These are phyloP conservation scores for Parascotia fuliginaria DNA, from an alignment of 2,888 invertebrate species.

Conservation along the genomic window DNA sequence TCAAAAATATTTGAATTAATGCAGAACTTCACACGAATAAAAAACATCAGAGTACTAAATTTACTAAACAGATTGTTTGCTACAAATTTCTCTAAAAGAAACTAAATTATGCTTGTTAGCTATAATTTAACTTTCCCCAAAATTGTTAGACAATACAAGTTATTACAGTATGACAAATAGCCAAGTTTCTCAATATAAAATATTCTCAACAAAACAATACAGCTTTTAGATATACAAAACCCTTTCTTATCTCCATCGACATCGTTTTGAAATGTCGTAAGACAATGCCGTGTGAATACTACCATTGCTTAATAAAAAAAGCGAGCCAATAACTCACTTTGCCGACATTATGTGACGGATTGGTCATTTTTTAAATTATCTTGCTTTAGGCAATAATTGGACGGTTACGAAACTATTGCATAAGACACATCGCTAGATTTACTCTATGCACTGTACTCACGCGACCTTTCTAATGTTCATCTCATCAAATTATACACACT, in stretches of 20 bases:
- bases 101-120: constrained; percentile 4
- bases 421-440: constrained; percentile 66
- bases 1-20: too few relatives aligned
- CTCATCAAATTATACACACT: constrained; percentile 15
- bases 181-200: constrained; percentile 60
- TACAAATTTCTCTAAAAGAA: constrained; percentile 4
- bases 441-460: constrained; percentile 52
- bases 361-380: constrained; percentile 76
- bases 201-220: constrained; percentile 75
- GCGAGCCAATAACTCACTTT: constrained; percentile 68
- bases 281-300: constrained; percentile 73
- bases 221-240: constrained; percentile 75
- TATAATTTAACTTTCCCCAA: constrained; percentile 25
- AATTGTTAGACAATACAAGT: constrained; percentile 29
- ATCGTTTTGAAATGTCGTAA: constrained; percentile 75
- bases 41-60: too few relatives aligned
- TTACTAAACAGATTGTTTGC: background rate
- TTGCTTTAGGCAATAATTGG: constrained; percentile 70
- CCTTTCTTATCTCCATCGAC: constrained; percentile 74
- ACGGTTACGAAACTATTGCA: constrained; percentile 71
- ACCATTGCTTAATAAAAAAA: constrained; percentile 68
- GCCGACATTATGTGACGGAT: constrained; percentile 68
- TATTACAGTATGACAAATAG: constrained; percentile 45
- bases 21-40: too few relatives aligned
- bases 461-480: constrained; percentile 63